Base-by-base conservation (phyloP, 2,797 vertebrate species). In the Sebastes alutus region DNA sequence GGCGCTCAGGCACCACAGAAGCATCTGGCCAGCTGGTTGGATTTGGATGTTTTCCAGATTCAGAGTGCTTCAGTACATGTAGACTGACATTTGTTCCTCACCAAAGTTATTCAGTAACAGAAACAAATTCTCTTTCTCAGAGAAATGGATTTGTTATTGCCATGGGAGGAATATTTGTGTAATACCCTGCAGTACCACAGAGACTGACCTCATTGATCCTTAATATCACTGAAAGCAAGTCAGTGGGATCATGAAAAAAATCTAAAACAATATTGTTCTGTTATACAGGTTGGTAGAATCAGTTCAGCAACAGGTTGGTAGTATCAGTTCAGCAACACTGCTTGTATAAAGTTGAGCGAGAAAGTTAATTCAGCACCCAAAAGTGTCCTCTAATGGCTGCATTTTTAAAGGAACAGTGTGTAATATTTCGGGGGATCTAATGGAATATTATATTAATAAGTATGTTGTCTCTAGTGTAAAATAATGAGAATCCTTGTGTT, bases 41-140 rank as follows among this genome's bases (percentile, higher is more conserved):
- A 88, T 87, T 86, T 88, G 82, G 77, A 83, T 32, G 11, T 38
- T 74, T 71, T 86, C 83, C 80, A 88, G 82, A 71, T 72, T 59
- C 5, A 6, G 69, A 76, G 73, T 75, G 27, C 77, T 67, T 82
- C 64, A 54, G 77, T 77, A 58, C 67, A 83, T 71, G 76, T 71
- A 42, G 71, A 12, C n/a, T 75, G 70, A 74, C 58, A 66, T 68
- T 72, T 3, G 2, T 69, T 80, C 33, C 72, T 68, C 27, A 16
- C 42, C 72, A 59, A 77, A 7, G 22, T 79, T 46, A 76, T 55
- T 63, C 30, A 66, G 32, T 22, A 63, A 79, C 23, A 73, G 22
- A 81, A 72, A 58, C 9, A 3, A 25, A 20, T 13, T 73, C 3
- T 76, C 23, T 11, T 27, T 73, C 20, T 27, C 6, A 6, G 69